Conservation (phyloP, 92 coral and sea anemone genomes). For the Zoanthus solanderi region DNA sequence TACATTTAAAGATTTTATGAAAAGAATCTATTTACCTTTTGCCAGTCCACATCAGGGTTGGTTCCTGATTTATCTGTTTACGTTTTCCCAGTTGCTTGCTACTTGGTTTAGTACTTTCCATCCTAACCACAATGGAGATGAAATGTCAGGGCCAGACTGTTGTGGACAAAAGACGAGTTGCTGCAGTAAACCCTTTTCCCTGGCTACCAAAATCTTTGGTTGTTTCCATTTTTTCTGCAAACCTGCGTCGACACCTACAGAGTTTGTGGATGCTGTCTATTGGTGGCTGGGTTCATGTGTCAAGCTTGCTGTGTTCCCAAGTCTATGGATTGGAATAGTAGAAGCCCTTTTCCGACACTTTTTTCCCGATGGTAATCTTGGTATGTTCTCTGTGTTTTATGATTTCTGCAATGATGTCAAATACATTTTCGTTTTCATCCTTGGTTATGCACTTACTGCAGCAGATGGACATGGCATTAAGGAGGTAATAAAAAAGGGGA, state of each 20-base stretch:
- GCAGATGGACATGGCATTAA: slow-evolving; percentile 14
- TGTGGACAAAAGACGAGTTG: background rate
- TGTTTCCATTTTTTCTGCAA: slow-evolving; percentile 16
- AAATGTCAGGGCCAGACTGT: slow-evolving; percentile 1
- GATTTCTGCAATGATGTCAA: slow-evolving; percentile 24
- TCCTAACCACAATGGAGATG: slow-evolving; percentile 11
- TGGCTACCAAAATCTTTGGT: background rate
- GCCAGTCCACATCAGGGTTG: background rate
- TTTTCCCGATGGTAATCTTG: background rate
- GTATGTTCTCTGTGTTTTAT: background rate
- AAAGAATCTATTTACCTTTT: background rate
- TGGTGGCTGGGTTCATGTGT: slow-evolving; percentile 24
- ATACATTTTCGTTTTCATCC: slow-evolving; percentile 2
- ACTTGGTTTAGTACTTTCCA: slow-evolving; percentile 16
- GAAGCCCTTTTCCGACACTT: background rate
- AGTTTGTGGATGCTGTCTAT: slow-evolving; percentile 12
- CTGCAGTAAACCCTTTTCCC: slow-evolving; percentile 6
- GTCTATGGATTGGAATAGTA: slow-evolving; percentile 10
- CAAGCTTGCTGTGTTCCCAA: slow-evolving; percentile 16
- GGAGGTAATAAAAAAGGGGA: background rate
- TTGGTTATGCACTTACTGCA: slow-evolving; percentile 24
- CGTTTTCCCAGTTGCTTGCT: slow-evolving; percentile 1
- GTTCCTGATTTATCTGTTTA: slow-evolving; percentile 11
- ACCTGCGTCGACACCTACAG: background rate
- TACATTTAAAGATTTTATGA: background rate